phyloP scores from a whole-genome alignment of 2,113 vertebrate genomes.

The Campylomormyrus numenius region DNA sequence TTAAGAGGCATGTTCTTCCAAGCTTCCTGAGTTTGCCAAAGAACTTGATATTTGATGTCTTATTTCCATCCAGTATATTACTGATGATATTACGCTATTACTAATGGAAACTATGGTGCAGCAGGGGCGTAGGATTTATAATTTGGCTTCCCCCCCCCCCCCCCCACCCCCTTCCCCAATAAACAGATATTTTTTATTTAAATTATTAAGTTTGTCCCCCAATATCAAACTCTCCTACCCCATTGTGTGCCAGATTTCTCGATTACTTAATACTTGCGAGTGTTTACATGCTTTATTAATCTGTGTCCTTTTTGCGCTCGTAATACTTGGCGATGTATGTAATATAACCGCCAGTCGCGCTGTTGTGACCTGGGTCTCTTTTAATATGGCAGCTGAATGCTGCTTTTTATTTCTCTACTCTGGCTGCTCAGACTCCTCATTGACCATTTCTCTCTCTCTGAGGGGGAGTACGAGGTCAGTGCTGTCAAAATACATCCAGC shows the following conservation, averaged over 20 bases:
- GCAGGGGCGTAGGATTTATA: background rate
- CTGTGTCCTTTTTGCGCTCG: background rate
- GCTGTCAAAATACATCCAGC: background rate
- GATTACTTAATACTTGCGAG: background rate
- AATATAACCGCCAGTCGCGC: background rate
- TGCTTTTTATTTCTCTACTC: background rate
- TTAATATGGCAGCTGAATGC: background rate
- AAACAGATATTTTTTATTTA: background rate
- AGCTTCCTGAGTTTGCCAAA: background rate
- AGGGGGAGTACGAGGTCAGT: background rate
- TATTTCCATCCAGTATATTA: background rate
- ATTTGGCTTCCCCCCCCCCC: background rate
- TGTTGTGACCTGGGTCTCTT: background rate
- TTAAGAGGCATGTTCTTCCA: background rate
- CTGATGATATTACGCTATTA: background rate
- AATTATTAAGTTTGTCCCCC: background rate
- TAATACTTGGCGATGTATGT: background rate
- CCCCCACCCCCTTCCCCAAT: background rate
- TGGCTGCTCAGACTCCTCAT: background rate
- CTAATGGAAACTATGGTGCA: background rate
- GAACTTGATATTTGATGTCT: background rate
- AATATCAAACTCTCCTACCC: background rate
- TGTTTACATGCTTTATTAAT: background rate
- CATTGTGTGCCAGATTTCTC: background rate
- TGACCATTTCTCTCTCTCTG: background rate